A percentile compares a stretch with the other conserved stretches of the same genome.
phyloP scores from a whole-genome alignment of 2,888 invertebrate species.

The Ophion ventricosus region DNA sequence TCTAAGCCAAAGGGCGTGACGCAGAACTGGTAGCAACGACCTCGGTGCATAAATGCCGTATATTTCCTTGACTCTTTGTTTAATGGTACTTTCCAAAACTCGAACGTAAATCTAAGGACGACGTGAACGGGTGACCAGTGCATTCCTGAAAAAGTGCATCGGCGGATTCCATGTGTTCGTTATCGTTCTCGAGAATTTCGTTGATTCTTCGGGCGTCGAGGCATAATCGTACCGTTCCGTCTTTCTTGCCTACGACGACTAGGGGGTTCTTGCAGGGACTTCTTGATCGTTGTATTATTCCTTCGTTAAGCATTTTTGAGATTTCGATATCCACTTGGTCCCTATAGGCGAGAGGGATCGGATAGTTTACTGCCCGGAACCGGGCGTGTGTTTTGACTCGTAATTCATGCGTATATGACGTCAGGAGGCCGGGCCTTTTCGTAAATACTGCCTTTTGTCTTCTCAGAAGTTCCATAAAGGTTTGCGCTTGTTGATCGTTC shows the following conservation, averaged over 20 bases:
- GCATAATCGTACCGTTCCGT: neutral
- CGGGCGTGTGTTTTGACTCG: neutral
- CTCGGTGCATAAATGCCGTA: too few species aligned
- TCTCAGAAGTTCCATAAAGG: neutral
- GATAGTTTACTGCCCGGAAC: neutral
- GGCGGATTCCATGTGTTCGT: neutral
- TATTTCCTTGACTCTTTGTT: neutral
- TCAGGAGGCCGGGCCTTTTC: neutral
- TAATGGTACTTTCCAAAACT: neutral
- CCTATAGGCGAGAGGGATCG: constrained; percentile 16
- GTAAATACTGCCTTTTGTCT: neutral
- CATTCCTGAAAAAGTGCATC: neutral
- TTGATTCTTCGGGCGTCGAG: neutral
- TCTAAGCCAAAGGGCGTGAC: too few species aligned
- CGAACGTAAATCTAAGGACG: neutral
- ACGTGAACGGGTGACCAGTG: neutral
- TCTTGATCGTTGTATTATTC: too few species aligned
- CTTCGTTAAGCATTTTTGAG: neutral
- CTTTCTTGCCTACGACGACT: neutral
- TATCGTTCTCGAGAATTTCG: neutral
- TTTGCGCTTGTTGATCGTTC: neutral
- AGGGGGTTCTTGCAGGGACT: neutral
- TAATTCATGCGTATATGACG: constrained; percentile 7
- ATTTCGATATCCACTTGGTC: constrained; percentile 13
- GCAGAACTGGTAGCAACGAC: too few species aligned